Evolutionary conservation across 2,113 vertebrate species (phyloP).

Genomic region (Carassius auratus): DNA sequence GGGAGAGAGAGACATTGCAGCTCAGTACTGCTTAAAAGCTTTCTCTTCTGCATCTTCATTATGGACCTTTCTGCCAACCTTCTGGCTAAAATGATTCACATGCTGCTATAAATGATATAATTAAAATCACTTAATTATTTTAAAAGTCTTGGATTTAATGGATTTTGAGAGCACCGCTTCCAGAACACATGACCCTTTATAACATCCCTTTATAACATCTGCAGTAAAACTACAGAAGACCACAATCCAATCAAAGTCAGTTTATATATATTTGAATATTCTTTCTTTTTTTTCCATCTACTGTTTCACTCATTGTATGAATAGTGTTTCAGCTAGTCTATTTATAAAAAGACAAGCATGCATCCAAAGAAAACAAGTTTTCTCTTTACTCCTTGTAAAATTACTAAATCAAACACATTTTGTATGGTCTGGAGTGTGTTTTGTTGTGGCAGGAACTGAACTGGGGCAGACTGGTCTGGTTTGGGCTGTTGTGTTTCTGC

Average conservation of each 20-base stretch:
- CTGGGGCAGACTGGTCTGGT: constrained; percentile 66
- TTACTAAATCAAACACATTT: neutral
- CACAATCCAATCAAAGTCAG: too few species aligned
- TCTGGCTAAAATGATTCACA: neutral
- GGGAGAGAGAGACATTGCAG: neutral
- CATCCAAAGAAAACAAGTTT: neutral
- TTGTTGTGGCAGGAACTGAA: constrained; percentile 48
- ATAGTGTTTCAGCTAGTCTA: neutral
- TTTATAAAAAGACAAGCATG: neutral
- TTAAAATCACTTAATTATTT: neutral
- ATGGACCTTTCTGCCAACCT: neutral
- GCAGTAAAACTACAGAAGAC: neutral
- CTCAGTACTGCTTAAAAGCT: neutral
- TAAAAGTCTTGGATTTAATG: neutral
- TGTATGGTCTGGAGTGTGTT: neutral
- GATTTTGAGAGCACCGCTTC: neutral
- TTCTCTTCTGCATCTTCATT: neutral
- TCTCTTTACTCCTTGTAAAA: neutral
- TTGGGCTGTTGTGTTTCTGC: constrained; percentile 67
- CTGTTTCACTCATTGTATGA: neutral
- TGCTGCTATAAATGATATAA: neutral
- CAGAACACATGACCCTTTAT: neutral
- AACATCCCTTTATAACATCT: neutral
- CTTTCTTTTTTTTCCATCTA: neutral
- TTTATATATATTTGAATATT: too few species aligned